Conservation (phyloP, 2,888 invertebrate species). For the Marasmarcha lunaedactyla region DNA sequence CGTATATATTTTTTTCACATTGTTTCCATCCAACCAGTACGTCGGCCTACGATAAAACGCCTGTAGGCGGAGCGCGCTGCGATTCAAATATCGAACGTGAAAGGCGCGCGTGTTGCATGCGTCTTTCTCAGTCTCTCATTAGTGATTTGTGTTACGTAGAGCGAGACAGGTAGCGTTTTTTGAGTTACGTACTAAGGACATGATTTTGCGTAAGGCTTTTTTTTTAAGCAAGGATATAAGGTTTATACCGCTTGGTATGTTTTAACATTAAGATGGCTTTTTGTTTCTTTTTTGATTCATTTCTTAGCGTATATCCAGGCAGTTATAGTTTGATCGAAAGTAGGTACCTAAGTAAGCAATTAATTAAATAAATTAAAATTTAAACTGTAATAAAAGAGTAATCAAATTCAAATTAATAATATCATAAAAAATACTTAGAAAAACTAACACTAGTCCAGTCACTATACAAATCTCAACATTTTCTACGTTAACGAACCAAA, state of each 20-base stretch:
- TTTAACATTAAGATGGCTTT: not conserved
- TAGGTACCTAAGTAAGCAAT: no score
- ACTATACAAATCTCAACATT: no score
- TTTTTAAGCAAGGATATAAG: slow-evolving; percentile 22
- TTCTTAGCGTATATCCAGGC: no score
- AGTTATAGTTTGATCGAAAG: no score
- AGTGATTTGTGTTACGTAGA: not conserved
- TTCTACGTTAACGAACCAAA: not conserved
- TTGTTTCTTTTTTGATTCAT: slow-evolving; percentile 1
- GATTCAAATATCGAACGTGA: slow-evolving; percentile 9
- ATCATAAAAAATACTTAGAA: no score
- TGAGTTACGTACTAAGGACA: slow-evolving; percentile 17
- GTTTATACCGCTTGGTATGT: slow-evolving; percentile 14
- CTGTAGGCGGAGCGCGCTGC: slow-evolving; percentile 46
- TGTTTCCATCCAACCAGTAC: slow-evolving; percentile 43
- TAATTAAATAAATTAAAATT: no score
- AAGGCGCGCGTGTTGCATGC: slow-evolving; percentile 8
- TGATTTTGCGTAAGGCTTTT: slow-evolving; percentile 26
- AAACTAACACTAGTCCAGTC: no score
- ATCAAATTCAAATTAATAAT: no score
- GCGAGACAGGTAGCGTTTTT: slow-evolving; percentile 4
- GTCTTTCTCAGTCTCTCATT: slow-evolving; percentile 23
- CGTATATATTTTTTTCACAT: slow-evolving; percentile 37
- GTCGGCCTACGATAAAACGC: slow-evolving; percentile 31
- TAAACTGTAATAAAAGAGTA: no score